Evolutionary conservation across 2,797 vertebrate genomes (phyloP).

Genomic region (Glyptemys insculpta): DNA sequence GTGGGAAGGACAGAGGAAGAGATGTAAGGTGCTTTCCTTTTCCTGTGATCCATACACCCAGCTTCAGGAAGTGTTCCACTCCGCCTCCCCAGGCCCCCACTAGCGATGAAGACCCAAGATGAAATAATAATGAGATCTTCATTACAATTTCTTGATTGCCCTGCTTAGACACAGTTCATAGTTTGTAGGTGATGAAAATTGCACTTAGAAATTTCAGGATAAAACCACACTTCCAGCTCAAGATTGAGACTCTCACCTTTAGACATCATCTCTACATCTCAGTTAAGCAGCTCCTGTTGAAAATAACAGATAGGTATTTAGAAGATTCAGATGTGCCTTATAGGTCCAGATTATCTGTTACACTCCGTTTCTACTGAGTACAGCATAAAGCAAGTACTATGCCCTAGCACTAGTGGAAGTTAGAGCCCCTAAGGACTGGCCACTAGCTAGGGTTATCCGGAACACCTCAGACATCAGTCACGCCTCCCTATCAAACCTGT

Average conservation of each 20-base stretch:
- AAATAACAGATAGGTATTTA: neutral
- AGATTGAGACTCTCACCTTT: neutral
- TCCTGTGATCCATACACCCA: accelerated
- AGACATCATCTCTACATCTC: neutral
- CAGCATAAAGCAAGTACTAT: accelerated
- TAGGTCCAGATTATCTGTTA: neutral
- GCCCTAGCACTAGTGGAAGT: accelerated
- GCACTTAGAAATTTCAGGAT: neutral
- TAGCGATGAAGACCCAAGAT: neutral
- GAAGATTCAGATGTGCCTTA: neutral
- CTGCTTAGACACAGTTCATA: neutral
- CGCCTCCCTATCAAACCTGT: neutral
- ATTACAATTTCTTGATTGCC: neutral
- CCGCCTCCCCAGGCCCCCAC: neutral
- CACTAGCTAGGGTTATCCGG: neutral
- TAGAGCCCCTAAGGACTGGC: accelerated
- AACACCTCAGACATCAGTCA: neutral
- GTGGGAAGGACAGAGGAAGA: neutral
- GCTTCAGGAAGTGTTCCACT: neutral
- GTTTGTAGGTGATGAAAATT: neutral
- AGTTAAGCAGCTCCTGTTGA: neutral
- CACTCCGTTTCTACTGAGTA: accelerated
- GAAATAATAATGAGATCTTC: neutral
- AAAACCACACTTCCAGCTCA: neutral
- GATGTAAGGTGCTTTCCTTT: accelerated